Percentiles rank a stretch among this genome's conserved stretches.
These are phyloP conservation scores for Halichondria panicea DNA, from an alignment of 37 sponge, comb jelly and placozoan species.

Conservation along the genomic window DNA sequence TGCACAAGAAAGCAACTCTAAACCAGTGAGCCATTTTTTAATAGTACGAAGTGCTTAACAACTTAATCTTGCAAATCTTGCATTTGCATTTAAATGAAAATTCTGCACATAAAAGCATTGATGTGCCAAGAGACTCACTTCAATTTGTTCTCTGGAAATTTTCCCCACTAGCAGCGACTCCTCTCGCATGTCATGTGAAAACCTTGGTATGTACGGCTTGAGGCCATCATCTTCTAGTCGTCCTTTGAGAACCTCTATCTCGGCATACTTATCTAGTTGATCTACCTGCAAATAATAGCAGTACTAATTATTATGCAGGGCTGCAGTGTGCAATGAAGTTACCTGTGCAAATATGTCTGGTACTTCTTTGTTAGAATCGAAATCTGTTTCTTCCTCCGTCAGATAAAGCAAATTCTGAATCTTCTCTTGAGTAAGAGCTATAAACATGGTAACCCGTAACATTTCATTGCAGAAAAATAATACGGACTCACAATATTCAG, in stretches of 20 bases:
- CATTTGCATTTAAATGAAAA: too few species aligned
- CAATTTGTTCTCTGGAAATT: constrained; percentile 4
- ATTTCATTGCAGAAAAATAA: background rate
- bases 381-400: constrained; percentile 13
- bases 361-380: constrained; percentile 9
- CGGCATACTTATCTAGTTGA: background rate
- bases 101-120: too few species aligned
- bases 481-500: background rate
- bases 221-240: background rate
- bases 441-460: too few species aligned
- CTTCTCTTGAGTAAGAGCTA: too few species aligned
- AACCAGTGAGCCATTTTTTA: background rate
- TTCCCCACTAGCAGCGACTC: constrained; percentile 13
- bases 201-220: background rate
- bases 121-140: too few species aligned
- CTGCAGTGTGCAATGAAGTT: background rate
- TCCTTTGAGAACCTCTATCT: background rate
- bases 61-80: background rate
- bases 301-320: background rate
- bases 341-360: constrained; percentile 14
- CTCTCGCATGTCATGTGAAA: background rate
- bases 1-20: background rate
- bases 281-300: background rate
- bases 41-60: background rate
- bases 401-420: background rate